These are phyloP conservation scores for Laodelphax striatellus DNA, from an alignment of 1,140 invertebrate genomes.

Conservation along the genomic window DNA sequence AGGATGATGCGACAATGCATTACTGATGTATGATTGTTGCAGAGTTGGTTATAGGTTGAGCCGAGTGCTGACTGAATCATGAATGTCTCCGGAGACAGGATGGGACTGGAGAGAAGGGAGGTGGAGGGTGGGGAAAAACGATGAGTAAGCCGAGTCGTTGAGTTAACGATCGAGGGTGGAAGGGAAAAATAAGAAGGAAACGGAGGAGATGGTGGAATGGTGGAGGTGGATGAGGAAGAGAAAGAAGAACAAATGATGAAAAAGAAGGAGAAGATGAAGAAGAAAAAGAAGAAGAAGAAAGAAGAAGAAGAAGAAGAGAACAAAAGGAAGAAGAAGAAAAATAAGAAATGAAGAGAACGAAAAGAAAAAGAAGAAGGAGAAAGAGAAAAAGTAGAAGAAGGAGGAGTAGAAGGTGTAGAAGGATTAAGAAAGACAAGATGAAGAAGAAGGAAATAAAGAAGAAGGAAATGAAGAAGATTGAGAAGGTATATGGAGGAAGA, in stretches of 20 bases:
- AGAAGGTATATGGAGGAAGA: no score
- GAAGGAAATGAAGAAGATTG: not conserved
- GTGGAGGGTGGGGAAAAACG: no score
- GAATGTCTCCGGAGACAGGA: no score
- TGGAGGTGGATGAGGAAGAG: not conserved
- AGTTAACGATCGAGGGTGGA: no score
- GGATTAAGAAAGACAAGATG: not conserved
- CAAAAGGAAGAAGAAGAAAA: not conserved
- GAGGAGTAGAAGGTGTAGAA: not conserved
- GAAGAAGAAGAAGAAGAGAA: not conserved
- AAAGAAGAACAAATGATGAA: no score
- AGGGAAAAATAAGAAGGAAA: not conserved
- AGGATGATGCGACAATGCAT: no score
- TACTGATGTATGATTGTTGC: no score
- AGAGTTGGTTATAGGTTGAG: no score
- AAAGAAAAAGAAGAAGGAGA: not conserved
- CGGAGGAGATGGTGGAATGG: not conserved
- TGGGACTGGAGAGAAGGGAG: no score
- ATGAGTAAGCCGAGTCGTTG: no score
- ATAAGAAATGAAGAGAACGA: no score
- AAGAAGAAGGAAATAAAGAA: not conserved
- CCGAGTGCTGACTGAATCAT: no score
- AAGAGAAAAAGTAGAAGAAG: not conserved
- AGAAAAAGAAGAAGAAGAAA: not conserved
- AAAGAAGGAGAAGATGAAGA: not conserved